Evolutionary conservation across 1,140 invertebrate genomes (phyloP).

Genomic region (Mya arenaria): DNA sequence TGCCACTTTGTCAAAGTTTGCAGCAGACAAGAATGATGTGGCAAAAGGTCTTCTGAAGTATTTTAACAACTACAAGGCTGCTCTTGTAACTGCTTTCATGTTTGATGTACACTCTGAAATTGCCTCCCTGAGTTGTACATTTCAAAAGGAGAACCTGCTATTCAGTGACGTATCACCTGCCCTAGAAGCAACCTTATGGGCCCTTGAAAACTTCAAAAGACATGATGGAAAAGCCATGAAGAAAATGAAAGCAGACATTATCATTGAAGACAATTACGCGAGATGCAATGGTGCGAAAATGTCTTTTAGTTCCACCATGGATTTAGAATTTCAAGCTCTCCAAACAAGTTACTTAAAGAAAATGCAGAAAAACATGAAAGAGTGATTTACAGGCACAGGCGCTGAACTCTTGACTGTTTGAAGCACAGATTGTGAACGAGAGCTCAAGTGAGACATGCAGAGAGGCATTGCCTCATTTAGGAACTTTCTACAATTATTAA

Average conservation of each 20-base stretch:
- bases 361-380: conserved; percentile 2
- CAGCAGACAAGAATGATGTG: not conserved
- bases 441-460: not conserved
- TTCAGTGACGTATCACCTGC: conserved; percentile 6
- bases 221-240: conserved; percentile 1
- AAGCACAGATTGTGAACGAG: not conserved
- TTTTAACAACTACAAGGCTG: conserved; percentile 18
- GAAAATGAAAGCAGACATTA: not conserved
- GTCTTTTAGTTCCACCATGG: conserved; percentile 1
- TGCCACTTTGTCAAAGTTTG: conserved; percentile 9
- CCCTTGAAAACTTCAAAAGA: not conserved
- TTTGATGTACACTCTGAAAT: conserved; percentile 17
- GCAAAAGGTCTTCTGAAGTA: conserved; percentile 25
- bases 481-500: no score
- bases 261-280: not conserved
- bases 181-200: not conserved
- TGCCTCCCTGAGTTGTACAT: not conserved
- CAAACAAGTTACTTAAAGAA: not conserved
- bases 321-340: conserved; percentile 24
- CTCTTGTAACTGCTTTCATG: conserved; percentile 17
- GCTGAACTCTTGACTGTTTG: not conserved
- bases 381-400: conserved; percentile 1
- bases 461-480: not conserved
- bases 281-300: not conserved
- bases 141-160: conserved; percentile 9